Conservation (phyloP, 2,113 vertebrate species). For the Trinectes maculatus region DNA sequence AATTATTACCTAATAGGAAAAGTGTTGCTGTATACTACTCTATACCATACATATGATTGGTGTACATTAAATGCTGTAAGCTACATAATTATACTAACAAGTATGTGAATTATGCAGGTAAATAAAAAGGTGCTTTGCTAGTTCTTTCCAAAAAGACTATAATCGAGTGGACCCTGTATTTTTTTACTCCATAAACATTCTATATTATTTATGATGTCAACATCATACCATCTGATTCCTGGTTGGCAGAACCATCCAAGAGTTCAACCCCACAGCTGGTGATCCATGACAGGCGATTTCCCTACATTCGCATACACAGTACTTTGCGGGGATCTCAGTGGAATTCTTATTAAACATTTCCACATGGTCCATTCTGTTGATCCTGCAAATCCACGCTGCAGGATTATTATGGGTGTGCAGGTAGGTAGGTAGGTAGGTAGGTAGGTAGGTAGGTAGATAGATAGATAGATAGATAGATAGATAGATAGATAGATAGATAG, state of each 20-base stretch:
- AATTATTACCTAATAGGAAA: slow-evolving; percentile 36
- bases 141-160: slow-evolving; percentile 15
- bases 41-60: not conserved
- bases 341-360: slow-evolving; percentile 71
- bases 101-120: slow-evolving; percentile 36
- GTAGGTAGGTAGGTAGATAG: too few species aligned
- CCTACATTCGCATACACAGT: slow-evolving; percentile 63
- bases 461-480: too few species aligned
- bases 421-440: too few species aligned
- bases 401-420: slow-evolving; percentile 66
- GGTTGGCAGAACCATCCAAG: too few species aligned
- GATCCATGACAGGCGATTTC: slow-evolving; percentile 57
- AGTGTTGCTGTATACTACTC: slow-evolving; percentile 24
- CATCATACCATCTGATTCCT: slow-evolving; percentile 37
- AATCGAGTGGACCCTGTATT: slow-evolving; percentile 3
- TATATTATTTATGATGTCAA: slow-evolving; percentile 45
- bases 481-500: too few species aligned
- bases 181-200: slow-evolving; percentile 40
- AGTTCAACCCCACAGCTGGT: slow-evolving; percentile 48
- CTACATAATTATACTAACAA: slow-evolving; percentile 27
- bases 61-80: slow-evolving; percentile 28
- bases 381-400: slow-evolving; percentile 53
- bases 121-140: slow-evolving; percentile 29
- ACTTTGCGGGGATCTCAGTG: slow-evolving; percentile 38
- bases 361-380: slow-evolving; percentile 62